phyloP scores from a whole-genome alignment of 1,140 invertebrate species.

The Platyscapa corneri region DNA sequence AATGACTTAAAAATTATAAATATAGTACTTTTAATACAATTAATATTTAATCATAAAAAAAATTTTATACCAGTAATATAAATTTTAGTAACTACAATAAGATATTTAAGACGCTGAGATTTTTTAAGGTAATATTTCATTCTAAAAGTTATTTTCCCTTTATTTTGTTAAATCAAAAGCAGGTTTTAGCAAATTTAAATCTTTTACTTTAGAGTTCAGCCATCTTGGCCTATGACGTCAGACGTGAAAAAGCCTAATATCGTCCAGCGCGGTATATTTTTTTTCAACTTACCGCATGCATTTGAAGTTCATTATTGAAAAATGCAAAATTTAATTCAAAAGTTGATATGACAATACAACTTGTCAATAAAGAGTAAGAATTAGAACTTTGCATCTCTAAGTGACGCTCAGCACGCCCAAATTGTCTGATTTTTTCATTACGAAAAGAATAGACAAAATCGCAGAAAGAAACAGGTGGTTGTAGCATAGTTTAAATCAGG shows the following conservation, averaged over 20 bases:
- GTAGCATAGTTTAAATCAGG: background rate
- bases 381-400: background rate
- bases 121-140: background rate
- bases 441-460: slow-evolving; percentile 24
- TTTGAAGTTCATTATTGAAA: slow-evolving; percentile 19
- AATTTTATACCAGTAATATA: no score
- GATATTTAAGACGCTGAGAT: background rate
- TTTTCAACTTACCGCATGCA: slow-evolving; percentile 43
- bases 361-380: background rate
- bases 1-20: no score
- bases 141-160: background rate
- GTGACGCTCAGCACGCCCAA: slow-evolving; percentile 39
- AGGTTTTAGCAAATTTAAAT: slow-evolving; percentile 13
- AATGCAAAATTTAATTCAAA: slow-evolving; percentile 28
- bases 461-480: slow-evolving; percentile 50
- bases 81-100: background rate
- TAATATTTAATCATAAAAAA: no score
- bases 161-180: background rate
- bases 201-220: slow-evolving; percentile 13
- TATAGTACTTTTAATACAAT: no score
- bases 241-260: slow-evolving; percentile 35
- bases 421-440: slow-evolving; percentile 23
- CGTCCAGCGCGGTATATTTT: slow-evolving; percentile 37
- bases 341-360: slow-evolving; percentile 32
- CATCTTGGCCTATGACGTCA: slow-evolving; percentile 25